Evolutionary conservation across 64 coral and sea anemone species (phyloP).

Genomic region (Montipora foliosa): DNA sequence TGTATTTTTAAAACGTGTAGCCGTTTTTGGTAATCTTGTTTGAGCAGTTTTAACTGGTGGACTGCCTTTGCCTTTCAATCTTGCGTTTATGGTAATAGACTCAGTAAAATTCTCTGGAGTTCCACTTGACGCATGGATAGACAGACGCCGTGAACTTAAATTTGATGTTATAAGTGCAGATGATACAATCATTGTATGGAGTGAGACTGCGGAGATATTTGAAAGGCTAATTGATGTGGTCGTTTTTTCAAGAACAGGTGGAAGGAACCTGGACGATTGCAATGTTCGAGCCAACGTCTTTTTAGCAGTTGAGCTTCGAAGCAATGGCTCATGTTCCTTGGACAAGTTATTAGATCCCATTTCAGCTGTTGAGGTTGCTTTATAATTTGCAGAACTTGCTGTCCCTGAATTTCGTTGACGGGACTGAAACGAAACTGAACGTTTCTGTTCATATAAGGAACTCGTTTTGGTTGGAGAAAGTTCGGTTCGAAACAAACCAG

Average conservation of each 20-base stretch:
- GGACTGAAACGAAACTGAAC: not conserved
- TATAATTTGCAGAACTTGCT: not conserved
- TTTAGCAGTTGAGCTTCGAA: not conserved
- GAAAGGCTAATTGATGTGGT: not conserved
- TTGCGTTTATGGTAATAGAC: not conserved
- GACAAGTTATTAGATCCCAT: not conserved
- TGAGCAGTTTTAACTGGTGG: not conserved
- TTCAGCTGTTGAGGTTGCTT: not conserved
- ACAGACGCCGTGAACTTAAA: not conserved
- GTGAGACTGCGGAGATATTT: not conserved
- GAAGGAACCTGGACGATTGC: not conserved
- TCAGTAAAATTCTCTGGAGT: not conserved
- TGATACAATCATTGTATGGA: not conserved
- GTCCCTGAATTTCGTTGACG: not conserved
- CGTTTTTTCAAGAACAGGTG: not conserved
- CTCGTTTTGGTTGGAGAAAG: not conserved
- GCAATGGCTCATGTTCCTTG: not conserved
- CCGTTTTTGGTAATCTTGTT: not conserved
- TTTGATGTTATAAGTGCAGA: not conserved
- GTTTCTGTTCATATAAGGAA: not conserved
- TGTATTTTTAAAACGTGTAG: not conserved
- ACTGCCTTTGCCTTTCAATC: not conserved
- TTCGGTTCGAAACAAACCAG: not conserved
- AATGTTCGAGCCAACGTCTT: not conserved
- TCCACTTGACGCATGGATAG: not conserved